Evolutionary conservation across 2,888 invertebrate genomes (phyloP), one percentile per base, ranked within the genome.

Genomic region (Mylabris sibirica): DNA sequence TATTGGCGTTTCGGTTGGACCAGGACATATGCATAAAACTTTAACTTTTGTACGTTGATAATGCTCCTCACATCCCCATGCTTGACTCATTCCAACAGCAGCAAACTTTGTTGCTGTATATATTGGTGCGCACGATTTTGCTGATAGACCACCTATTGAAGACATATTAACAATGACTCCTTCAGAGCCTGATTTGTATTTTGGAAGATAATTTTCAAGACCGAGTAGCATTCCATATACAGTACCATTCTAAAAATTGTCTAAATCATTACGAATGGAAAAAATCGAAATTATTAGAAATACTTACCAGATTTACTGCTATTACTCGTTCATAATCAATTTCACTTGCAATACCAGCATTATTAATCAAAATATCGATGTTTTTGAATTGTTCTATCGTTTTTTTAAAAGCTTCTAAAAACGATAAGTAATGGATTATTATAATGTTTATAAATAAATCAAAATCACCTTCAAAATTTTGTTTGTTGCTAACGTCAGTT

Each of bases 341-440:
- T 53, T 77, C 78, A 59, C 75, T 70, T 26, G 72, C 49, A 35
- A 78, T 75, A 24, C 78, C 77, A 12, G 77, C 78, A 60, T 78
- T 78, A 92, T n/a, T n/a, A n/a, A n/a, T n/a, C n/a, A n/a, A n/a
- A n/a, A n/a, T n/a, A n/a, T n/a, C n/a, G n/a, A n/a, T 84, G 57
- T 89, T 87, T 64, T 91, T 91, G 77, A 90, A 91, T 65, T 88
- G 88, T 53, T 89, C 87, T 75, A 90, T 86, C 9, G 91, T 91
- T 81, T 88, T 88, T 80, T 90, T 89, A 80, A 91, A 92, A 17
- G 91, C 90, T 83, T 90, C 91, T 91, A 85, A 35, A 85, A 49
- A 3, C 1, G 5, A 14, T 6, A 59, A 24, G 3, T 60, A 4
- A 4, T 60, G 60, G 6, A 35, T 26, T 26, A 26, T 26, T 26